phyloP scores from a whole-genome alignment of 2,888 invertebrate genomes.

The Anaspis maculata region DNA sequence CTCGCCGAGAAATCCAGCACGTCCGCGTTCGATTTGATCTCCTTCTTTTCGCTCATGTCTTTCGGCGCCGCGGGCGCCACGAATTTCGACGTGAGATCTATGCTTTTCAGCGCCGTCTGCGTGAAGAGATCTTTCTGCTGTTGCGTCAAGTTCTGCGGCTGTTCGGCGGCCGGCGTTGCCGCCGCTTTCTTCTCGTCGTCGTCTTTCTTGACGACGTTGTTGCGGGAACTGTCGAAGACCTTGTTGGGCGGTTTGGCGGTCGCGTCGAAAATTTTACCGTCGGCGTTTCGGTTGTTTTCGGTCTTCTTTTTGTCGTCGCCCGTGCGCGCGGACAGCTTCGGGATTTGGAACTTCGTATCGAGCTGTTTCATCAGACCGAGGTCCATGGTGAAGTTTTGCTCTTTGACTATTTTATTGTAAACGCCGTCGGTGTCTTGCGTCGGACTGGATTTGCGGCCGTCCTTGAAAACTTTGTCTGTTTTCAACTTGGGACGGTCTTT shows the following conservation, averaged over 20 bases:
- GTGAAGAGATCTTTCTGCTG: background rate
- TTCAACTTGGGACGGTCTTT: constrained; percentile 57
- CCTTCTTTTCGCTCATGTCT: constrained; percentile 31
- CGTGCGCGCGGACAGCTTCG: constrained; percentile 59
- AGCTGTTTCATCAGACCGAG: constrained; percentile 73
- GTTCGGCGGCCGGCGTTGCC: constrained; percentile 12
- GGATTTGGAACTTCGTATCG: constrained; percentile 79
- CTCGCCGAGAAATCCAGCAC: constrained; percentile 48
- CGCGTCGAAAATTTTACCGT: constrained; percentile 31
- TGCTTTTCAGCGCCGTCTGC: constrained; percentile 29
- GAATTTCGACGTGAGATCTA: constrained; percentile 44
- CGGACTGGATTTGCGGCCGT: constrained; percentile 60
- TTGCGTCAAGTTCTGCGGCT: constrained; percentile 25
- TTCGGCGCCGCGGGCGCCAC: constrained; percentile 38
- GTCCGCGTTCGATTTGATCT: constrained; percentile 41
- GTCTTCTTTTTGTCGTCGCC: constrained; percentile 22
- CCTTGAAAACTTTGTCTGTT: constrained; percentile 52
- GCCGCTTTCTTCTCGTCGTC: constrained; percentile 26
- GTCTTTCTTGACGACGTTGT: constrained; percentile 1
- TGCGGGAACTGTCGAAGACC: constrained; percentile 26
- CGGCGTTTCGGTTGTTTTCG: constrained; percentile 26
- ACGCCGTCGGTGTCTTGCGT: constrained; percentile 57
- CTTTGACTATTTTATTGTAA: constrained; percentile 42
- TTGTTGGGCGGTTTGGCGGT: too few relatives aligned
- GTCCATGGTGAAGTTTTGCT: constrained; percentile 38